A percentile compares a stretch with the other conserved stretches of the same genome.
Conservation (phyloP, 2,888 invertebrate genomes). For the Hydrotaea diabolus region DNA sequence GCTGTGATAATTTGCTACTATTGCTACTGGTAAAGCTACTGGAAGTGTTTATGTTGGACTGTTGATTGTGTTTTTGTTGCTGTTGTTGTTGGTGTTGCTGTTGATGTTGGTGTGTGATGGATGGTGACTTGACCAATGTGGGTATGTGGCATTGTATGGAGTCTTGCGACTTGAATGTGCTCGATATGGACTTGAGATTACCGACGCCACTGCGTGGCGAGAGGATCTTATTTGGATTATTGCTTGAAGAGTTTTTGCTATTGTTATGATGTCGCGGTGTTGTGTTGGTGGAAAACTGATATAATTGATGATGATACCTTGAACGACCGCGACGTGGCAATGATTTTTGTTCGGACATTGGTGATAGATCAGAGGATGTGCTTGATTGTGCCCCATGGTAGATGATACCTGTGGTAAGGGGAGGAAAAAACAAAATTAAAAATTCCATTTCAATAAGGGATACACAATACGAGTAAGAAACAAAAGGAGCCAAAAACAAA, state of each 20-base stretch:
- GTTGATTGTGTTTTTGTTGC: conserved; percentile 64
- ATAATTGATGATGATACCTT: conserved; percentile 84
- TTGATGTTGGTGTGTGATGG: conserved; percentile 78
- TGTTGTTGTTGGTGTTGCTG: conserved; percentile 72
- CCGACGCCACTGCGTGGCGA: conserved; percentile 80
- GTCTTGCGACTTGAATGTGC: conserved; percentile 80
- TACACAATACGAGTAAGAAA: not conserved
- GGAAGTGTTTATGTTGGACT: conserved; percentile 61
- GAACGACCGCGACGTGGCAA: conserved; percentile 87
- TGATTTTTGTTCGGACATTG: conserved; percentile 89
- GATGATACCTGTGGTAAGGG: conserved; percentile 83
- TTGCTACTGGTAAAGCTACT: conserved; percentile 76
- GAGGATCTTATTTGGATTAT: conserved; percentile 77
- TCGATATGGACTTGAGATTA: conserved; percentile 80
- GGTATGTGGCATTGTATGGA: conserved; percentile 80
- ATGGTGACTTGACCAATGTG: conserved; percentile 79
- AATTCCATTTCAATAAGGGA: conserved; percentile 41
- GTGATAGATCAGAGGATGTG: conserved; percentile 89
- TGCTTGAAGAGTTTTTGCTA: conserved; percentile 76
- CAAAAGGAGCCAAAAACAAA: not conserved
- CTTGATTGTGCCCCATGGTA: conserved; percentile 89
- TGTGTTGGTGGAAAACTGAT: conserved; percentile 82
- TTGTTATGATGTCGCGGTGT: conserved; percentile 82
- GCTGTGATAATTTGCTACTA: conserved; percentile 73
- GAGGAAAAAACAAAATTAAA: conserved; percentile 62